These are phyloP conservation scores for Trissolcus basalis DNA, from an alignment of 1,140 invertebrate genomes.

Conservation along the genomic window DNA sequence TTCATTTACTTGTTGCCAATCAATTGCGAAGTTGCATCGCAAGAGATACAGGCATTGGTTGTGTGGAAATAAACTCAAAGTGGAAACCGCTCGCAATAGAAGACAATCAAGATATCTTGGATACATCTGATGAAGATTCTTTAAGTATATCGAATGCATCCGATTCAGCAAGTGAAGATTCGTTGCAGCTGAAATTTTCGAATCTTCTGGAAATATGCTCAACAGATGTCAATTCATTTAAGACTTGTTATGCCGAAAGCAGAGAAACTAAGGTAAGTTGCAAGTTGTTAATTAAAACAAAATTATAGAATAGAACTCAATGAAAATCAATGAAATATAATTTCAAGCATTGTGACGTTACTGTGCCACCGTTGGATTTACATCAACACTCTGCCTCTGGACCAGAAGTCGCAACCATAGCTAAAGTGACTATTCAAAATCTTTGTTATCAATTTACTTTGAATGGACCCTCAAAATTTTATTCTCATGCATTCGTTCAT, in stretches of 20 bases:
- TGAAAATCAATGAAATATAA: too few species aligned
- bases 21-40: constrained; percentile 83
- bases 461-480: too few species aligned
- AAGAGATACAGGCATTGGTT: constrained; percentile 68
- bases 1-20: constrained; percentile 86
- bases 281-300: too few species aligned
- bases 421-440: constrained; percentile 11
- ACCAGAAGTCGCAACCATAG: constrained; percentile 52
- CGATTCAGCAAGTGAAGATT: background rate
- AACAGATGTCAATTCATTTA: too few species aligned
- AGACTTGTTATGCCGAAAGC: too few species aligned
- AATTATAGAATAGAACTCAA: too few species aligned
- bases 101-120: background rate
- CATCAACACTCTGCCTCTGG: constrained; percentile 20
- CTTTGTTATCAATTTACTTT: too few species aligned
- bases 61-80: constrained; percentile 37
- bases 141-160: too few species aligned
- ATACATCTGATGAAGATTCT: background rate
- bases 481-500: too few species aligned
- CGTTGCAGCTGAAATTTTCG: background rate
- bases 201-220: background rate
- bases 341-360: background rate
- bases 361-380: constrained; percentile 47
- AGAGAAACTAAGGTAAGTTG: too few species aligned
- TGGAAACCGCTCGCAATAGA: constrained; percentile 55